These are phyloP conservation scores for Scarus forsteni DNA, from an alignment of 2,797 vertebrate species.

Conservation along the genomic window DNA sequence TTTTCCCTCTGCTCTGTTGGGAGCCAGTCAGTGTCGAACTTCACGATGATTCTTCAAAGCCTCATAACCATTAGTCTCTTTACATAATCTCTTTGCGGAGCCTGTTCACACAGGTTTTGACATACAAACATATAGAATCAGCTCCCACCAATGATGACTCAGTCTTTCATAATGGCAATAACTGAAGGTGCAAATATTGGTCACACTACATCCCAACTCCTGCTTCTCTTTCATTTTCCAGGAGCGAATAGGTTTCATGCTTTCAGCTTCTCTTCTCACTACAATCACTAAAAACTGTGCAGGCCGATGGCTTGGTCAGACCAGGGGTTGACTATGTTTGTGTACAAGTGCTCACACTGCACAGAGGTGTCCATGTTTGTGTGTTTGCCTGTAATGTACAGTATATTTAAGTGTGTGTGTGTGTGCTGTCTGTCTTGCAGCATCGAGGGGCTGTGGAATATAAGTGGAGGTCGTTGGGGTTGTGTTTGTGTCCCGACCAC, in stretches of 20 bases:
- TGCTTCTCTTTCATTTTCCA: slow-evolving; percentile 37
- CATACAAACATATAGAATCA: slow-evolving; percentile 71
- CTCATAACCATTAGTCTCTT: slow-evolving; percentile 71
- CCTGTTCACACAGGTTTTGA: slow-evolving; percentile 61
- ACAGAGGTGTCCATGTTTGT: slow-evolving; percentile 57
- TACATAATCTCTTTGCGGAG: slow-evolving; percentile 74
- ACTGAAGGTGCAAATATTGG: slow-evolving; percentile 83
- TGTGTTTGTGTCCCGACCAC: slow-evolving; percentile 77
- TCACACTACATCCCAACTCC: slow-evolving; percentile 68
- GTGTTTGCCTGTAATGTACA: slow-evolving; percentile 45
- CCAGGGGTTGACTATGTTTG: slow-evolving; percentile 55
- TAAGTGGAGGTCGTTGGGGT: slow-evolving; percentile 80
- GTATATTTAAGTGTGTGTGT: slow-evolving; percentile 33
- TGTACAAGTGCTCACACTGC: slow-evolving; percentile 57
- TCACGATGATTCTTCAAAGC: slow-evolving; percentile 67
- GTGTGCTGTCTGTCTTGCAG: slow-evolving; percentile 81
- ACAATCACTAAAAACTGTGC: slow-evolving; percentile 81
- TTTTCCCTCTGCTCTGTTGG: slow-evolving; percentile 59
- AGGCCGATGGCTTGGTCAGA: slow-evolving; percentile 80
- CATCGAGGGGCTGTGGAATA: slow-evolving; percentile 83
- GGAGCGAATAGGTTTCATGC: slow-evolving; percentile 59
- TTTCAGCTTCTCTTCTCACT: slow-evolving; percentile 69
- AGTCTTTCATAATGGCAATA: slow-evolving; percentile 74
- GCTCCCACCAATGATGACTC: slow-evolving; percentile 63
- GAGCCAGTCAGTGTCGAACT: slow-evolving; percentile 56